Percentiles rank a stretch among this genome's conserved stretches.
Evolutionary conservation across 2,797 vertebrate species (phyloP).

Genomic region (Moxostoma hubbsi): DNA sequence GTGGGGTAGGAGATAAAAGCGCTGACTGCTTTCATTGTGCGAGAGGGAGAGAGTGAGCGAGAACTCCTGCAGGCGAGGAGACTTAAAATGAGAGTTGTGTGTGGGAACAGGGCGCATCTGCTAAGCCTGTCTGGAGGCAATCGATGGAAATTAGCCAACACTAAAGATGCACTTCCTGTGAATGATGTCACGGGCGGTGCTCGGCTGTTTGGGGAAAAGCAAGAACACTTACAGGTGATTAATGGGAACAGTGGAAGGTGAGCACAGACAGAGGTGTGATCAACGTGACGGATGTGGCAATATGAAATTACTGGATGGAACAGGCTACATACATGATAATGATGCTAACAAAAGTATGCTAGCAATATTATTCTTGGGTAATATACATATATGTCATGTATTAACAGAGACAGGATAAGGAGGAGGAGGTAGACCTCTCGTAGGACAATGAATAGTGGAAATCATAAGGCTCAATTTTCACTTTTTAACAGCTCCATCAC

Average conservation of each 20-base stretch:
- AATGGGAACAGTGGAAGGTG: constrained; percentile 62
- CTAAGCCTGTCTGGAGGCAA: constrained; percentile 84
- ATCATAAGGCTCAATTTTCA: too few relatives aligned
- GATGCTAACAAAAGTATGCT: background rate
- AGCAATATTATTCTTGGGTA: background rate
- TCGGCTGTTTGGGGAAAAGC: constrained; percentile 76
- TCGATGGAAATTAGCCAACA: constrained; percentile 83
- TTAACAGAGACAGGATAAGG: background rate
- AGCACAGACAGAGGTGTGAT: background rate
- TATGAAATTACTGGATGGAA: background rate
- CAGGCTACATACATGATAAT: constrained; percentile 16
- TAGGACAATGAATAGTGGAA: too few relatives aligned
- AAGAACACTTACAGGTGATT: constrained; percentile 59
- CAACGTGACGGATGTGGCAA: constrained; percentile 7
- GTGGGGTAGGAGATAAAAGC: constrained; percentile 76
- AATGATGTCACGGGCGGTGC: constrained; percentile 77
- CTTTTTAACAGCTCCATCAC: too few relatives aligned
- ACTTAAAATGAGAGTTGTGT: constrained; percentile 76
- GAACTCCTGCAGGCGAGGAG: constrained; percentile 69
- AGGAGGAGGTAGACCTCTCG: too few relatives aligned
- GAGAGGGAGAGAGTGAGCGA: constrained; percentile 30
- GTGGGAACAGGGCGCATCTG: constrained; percentile 79
- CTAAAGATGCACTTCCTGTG: constrained; percentile 84
- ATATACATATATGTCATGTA: background rate
- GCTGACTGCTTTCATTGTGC: constrained; percentile 78